A percentile compares a stretch with the other conserved stretches of the same genome.
These are phyloP conservation scores for Herpetotheres cachinnans DNA, from an alignment of 2,113 vertebrate genomes.

Conservation along the genomic window DNA sequence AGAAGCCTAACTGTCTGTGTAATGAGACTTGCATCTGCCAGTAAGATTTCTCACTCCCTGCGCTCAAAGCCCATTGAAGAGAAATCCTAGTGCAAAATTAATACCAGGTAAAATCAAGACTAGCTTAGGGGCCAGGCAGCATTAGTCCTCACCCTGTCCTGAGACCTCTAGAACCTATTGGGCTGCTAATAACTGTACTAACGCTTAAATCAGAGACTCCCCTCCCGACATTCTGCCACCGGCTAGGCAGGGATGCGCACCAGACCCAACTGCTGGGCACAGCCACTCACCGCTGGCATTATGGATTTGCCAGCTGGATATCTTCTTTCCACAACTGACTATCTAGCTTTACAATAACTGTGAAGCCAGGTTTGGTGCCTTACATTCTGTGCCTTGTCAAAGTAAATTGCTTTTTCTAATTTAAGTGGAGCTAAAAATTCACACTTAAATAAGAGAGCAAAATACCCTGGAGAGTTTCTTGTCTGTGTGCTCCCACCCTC, in stretches of 20 bases:
- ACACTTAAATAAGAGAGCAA: slow-evolving; percentile 18
- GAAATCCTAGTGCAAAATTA: background rate
- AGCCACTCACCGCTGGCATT: background rate
- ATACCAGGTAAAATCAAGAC: background rate
- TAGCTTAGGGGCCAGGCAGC: background rate
- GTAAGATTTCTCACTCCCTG: background rate
- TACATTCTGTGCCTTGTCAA: background rate
- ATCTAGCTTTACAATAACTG: background rate
- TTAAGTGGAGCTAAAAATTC: slow-evolving; percentile 50
- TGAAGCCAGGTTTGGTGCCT: background rate
- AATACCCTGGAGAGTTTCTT: slow-evolving; percentile 30
- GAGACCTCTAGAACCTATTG: background rate
- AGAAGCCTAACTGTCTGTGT: slow-evolving; percentile 19
- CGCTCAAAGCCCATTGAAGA: background rate
- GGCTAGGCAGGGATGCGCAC: background rate
- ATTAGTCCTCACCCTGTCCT: background rate
- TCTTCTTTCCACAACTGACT: slow-evolving; percentile 17
- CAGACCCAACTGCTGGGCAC: background rate
- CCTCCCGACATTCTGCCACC: accelerated
- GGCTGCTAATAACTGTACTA: background rate
- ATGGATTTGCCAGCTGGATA: slow-evolving; percentile 15
- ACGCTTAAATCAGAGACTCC: background rate
- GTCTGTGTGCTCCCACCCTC: background rate
- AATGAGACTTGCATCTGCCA: slow-evolving; percentile 34
- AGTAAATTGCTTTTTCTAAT: slow-evolving; percentile 49